These are phyloP conservation scores for Axinella damicornis DNA, from an alignment of 37 sponge, comb jelly and placozoan species.

Conservation along the genomic window DNA sequence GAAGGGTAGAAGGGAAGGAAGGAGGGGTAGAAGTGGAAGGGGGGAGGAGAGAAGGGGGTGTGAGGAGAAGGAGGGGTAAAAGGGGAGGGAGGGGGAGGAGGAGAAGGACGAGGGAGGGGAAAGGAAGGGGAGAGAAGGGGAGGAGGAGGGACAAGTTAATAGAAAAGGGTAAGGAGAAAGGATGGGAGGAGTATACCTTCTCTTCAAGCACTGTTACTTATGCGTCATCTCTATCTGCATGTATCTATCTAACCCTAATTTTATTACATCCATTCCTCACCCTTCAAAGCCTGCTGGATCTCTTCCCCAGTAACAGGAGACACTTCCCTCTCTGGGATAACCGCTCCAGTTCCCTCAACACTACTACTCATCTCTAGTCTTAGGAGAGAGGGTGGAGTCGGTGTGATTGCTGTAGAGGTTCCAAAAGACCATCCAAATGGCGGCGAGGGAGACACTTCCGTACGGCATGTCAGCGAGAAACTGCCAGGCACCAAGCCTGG, in stretches of 20 bases:
- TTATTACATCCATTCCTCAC: slow-evolving; percentile 4
- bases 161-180: too few species aligned
- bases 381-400: neutral
- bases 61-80: too few species aligned
- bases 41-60: too few species aligned
- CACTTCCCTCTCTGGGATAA: neutral
- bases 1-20: too few species aligned
- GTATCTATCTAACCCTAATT: too few species aligned
- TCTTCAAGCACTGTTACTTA: too few species aligned
- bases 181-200: too few species aligned
- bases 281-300: slow-evolving; percentile 56
- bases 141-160: too few species aligned
- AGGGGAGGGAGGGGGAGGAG: too few species aligned
- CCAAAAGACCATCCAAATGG: slow-evolving; percentile 90
- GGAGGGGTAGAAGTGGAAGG: neutral
- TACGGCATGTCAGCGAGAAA: slow-evolving; percentile 98
- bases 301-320: slow-evolving; percentile 32
- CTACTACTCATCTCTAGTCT: slow-evolving; percentile 1
- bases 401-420: slow-evolving; percentile 76
- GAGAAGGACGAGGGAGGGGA: too few species aligned
- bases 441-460: slow-evolving; percentile 70
- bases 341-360: neutral
- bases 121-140: too few species aligned
- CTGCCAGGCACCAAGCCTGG: slow-evolving; percentile 95
- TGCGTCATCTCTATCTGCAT: too few species aligned